Base-by-base conservation (phyloP, 2,888 invertebrate genomes). In the Adineta ricciae region DNA sequence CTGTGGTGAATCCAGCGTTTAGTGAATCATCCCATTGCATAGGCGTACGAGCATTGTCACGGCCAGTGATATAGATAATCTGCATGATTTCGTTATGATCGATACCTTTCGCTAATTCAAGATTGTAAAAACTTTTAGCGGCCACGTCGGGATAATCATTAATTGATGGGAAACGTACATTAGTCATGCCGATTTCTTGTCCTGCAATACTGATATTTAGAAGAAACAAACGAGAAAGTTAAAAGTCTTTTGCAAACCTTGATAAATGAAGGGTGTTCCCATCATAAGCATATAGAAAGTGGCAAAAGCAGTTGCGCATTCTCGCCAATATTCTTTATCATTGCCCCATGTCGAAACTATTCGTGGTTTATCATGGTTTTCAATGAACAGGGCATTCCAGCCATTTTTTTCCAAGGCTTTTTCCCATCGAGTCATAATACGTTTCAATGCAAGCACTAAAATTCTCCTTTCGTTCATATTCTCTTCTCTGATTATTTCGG, bases 11-110 rank as follows among this genome's bases (percentile, higher is more conserved):
- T 24, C 84, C 84, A 27, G 85, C 84, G 9, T 83, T 84, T 9
- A 83, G 85, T 38, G 86, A 87, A 46, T 50, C 32, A 46, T 84
- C 87, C 91, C 91, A 91, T 87, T 89, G 89, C 90, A 91, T 90
- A 3, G 90, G 90, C 5, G 89, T 88, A 38, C 90, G 87, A 78
- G 86, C 88, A 24, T 88, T 88, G 85, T 90, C 90, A 27, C 89
- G 64, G 16, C 27, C 27, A 64, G 64, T 64, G 27, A 64, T 21
- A 64, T 64, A 64, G 21, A 64, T 64, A 9, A 64, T 27, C 32
- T 64, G 27, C 64, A 64, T 64, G 14, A 64, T n/a, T 4, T 64
- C 64, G 2, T 32, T 27, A 64, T 27, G 27, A 64, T 64, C 64
- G 32, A 64, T 64, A 64, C 27, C 64, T 64, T 64, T 64, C 11